These are phyloP conservation scores for Euwallacea similis DNA, from an alignment of 1,140 invertebrate species.

Conservation along the genomic window DNA sequence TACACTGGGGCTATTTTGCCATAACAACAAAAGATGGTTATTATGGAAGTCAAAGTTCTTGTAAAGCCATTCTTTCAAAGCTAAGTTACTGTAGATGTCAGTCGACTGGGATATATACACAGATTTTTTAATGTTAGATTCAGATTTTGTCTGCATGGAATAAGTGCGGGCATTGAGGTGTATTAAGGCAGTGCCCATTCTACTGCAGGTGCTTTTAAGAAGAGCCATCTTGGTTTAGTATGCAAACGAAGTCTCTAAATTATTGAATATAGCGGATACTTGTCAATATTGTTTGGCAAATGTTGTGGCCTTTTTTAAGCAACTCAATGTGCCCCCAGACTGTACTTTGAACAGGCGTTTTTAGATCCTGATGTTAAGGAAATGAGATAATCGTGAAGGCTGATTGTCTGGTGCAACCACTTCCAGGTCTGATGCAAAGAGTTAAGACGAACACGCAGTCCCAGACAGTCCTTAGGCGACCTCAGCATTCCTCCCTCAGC, in stretches of 20 bases:
- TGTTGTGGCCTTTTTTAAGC: conserved; percentile 28
- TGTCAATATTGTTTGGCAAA: conserved; percentile 30
- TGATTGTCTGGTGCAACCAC: conserved; percentile 88
- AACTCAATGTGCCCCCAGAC: conserved; percentile 33
- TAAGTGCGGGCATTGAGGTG: conserved; percentile 15
- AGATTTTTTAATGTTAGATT: conserved; percentile 61
- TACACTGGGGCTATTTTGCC: conserved; percentile 90
- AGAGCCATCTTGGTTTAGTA: conserved; percentile 45
- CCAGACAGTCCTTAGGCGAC: conserved; percentile 79
- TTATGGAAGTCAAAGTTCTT: conserved; percentile 78
- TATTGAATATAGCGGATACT: conserved; percentile 21
- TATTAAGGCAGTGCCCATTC: conserved; percentile 29
- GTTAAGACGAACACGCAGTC: conserved; percentile 80
- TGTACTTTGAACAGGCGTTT: conserved; percentile 53
- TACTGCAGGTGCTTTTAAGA: conserved; percentile 42
- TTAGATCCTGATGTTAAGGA: conserved; percentile 73
- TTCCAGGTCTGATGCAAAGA: conserved; percentile 86
- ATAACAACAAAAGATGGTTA: conserved; percentile 83
- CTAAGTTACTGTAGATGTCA: conserved; percentile 88
- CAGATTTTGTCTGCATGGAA: neutral
- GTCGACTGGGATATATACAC: conserved; percentile 90
- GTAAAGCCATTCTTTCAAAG: conserved; percentile 94
- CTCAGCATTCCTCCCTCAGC: conserved; percentile 75
- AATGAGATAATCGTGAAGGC: conserved; percentile 82
- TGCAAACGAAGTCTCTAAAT: conserved; percentile 14